Percentiles rank a stretch among this genome's conserved stretches.
These are phyloP conservation scores for Parnassius apollo DNA, from an alignment of 2,888 invertebrate species.

Conservation along the genomic window DNA sequence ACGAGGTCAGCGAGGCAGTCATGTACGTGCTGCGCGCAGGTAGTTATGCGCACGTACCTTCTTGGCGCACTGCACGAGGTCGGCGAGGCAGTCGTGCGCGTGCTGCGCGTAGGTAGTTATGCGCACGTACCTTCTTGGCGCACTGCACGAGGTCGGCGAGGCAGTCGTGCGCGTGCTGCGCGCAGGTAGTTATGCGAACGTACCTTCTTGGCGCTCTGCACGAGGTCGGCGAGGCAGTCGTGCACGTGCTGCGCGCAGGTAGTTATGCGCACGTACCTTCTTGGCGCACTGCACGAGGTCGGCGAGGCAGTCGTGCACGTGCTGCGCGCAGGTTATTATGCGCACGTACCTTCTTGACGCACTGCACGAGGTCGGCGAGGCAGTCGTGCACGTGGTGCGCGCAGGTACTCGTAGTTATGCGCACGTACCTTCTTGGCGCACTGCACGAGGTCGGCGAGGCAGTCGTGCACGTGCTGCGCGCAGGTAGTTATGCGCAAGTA, in stretches of 20 bases:
- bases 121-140: constrained; percentile 86
- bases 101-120: constrained; percentile 84
- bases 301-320: constrained; percentile 90
- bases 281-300: constrained; percentile 94
- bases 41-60: no score
- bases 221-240: no score
- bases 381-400: not conserved
- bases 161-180: not conserved
- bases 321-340: constrained; percentile 83
- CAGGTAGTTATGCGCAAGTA: constrained; percentile 40
- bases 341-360: constrained; percentile 87
- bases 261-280: no score
- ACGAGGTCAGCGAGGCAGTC: no score
- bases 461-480: not conserved
- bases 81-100: constrained; percentile 91
- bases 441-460: constrained; percentile 90
- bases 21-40: not conserved
- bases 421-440: constrained; percentile 87
- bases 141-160: constrained; percentile 91
- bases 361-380: constrained; percentile 90
- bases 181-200: not conserved
- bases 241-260: not conserved
- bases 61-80: no score
- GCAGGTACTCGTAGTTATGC: not conserved
- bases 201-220: constrained; percentile 92